Base-by-base conservation (phyloP, 2,797 vertebrate genomes). In the Esox lucius region DNA sequence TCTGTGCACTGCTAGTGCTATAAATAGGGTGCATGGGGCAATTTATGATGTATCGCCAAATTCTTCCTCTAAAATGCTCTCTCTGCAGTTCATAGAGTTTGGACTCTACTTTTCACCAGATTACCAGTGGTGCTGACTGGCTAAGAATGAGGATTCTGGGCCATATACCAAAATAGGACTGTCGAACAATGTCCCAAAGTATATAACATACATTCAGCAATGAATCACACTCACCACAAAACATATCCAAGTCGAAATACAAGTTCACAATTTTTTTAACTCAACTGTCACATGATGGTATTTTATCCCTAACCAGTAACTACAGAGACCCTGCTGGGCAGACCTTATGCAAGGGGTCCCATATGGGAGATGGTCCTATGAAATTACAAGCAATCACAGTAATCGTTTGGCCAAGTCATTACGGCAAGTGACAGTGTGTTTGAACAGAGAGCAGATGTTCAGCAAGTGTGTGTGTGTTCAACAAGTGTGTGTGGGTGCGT, bases 361-460 rank as follows among this genome's bases (percentile, higher is more conserved):
- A 78, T 35, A 69, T 74, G 74, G 74, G 68, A 73, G 28, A 46
- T 1, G 49, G 33, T 24, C 31, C 71, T 49, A 42, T 78, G 56
- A 65, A 74, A 73, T 56, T 53, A 39, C 7, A 76, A 26, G 67
- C 62, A 82, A 75, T 85, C 74, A 77, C 35, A 7, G 65, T 80
- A 87, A 85, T 82, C 80, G 69, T 71, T 24, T 75, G 49, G 67
- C 42, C 9, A 64, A 67, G 70, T 76, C 78, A 75, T 81, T 80
- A 73, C 75, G 75, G 64, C 82, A 48, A 76, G 76, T 66, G 70
- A 77, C 56, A 78, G 17, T 51, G 73, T 66, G 71, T 39, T 74
- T 42, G 76, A 73, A 51, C 51, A 31, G 69, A 66, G 46, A 53
- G 75, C 78, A 80, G 80, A 78, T 77, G 78, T 65, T 69, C 2